Percentiles rank a stretch among this genome's conserved stretches.
These are phyloP conservation scores for Stigmatopora argus DNA, from an alignment of 2,113 vertebrate genomes.

Conservation along the genomic window DNA sequence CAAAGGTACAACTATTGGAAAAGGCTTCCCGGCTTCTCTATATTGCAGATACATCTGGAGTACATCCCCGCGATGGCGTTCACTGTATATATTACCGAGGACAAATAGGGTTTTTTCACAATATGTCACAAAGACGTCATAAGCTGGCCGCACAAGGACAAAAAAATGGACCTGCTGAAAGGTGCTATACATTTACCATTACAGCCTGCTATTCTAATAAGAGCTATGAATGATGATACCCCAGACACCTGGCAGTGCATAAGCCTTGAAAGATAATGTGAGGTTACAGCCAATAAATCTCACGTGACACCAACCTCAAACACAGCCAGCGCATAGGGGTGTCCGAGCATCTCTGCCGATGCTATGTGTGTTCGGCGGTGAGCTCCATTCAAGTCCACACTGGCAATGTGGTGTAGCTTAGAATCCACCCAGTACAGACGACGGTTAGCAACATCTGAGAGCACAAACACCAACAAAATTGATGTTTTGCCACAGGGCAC, in stretches of 20 bases:
- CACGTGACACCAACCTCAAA: slow-evolving; percentile 80
- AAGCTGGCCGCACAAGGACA: slow-evolving; percentile 10
- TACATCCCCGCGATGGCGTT: neutral
- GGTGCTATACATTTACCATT: slow-evolving; percentile 36
- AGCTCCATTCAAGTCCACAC: slow-evolving; percentile 86
- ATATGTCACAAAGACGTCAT: neutral
- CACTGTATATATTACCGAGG: neutral
- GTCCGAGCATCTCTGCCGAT: slow-evolving; percentile 81
- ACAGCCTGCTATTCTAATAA: slow-evolving; percentile 17
- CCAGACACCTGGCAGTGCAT: neutral
- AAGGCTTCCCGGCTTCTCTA: neutral
- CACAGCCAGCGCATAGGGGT: slow-evolving; percentile 90
- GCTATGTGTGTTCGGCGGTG: slow-evolving; percentile 87
- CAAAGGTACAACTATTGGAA: neutral
- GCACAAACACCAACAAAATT: slow-evolving; percentile 31
- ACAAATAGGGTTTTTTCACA: neutral
- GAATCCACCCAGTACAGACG: slow-evolving; percentile 99
- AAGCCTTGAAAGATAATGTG: slow-evolving; percentile 2
- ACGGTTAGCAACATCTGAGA: slow-evolving; percentile 84
- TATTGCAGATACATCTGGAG: neutral
- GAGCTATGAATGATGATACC: slow-evolving; percentile 20
- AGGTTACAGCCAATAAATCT: neutral
- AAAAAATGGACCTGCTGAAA: slow-evolving; percentile 15
- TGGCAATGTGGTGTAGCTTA: slow-evolving; percentile 89
- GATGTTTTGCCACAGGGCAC: slow-evolving; percentile 37